Conservation (phyloP, 2,113 vertebrate genomes). For the Chionomys nivalis region DNA sequence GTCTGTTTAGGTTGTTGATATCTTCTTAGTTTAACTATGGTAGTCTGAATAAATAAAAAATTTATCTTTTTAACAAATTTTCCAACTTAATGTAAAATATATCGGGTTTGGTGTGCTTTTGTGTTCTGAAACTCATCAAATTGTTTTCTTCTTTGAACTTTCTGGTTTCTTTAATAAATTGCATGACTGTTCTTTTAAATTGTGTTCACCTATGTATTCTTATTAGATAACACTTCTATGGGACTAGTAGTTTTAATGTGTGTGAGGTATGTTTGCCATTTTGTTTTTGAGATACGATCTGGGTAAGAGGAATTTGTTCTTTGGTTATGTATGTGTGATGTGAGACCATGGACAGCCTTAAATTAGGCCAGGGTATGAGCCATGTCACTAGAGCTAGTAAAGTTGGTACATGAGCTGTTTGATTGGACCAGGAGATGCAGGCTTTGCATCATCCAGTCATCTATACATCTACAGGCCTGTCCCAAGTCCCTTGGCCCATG, state of each 20-base stretch:
- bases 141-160: background rate
- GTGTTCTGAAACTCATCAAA: background rate
- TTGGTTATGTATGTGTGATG: background rate
- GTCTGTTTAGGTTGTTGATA: background rate
- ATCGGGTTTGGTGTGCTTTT: background rate
- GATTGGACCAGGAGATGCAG: background rate
- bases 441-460: background rate
- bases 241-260: conserved; percentile 65
- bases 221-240: conserved; percentile 67
- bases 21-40: too few species aligned
- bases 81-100: too few species aligned
- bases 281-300: conserved; percentile 72
- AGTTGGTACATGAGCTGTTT: background rate
- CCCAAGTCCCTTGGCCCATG: background rate
- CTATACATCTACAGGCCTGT: too few species aligned
- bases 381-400: background rate
- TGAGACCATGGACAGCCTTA: background rate
- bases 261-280: conserved; percentile 77
- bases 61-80: too few species aligned
- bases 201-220: conserved; percentile 53
- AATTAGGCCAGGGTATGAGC: background rate
- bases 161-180: background rate
- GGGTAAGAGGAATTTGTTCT: background rate
- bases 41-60: too few species aligned
- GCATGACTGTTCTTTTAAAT: background rate